Evolutionary conservation across 1,140 invertebrate species (phyloP), one percentile per base, ranked within the genome.

Genomic region (Chironomus tepperi): DNA sequence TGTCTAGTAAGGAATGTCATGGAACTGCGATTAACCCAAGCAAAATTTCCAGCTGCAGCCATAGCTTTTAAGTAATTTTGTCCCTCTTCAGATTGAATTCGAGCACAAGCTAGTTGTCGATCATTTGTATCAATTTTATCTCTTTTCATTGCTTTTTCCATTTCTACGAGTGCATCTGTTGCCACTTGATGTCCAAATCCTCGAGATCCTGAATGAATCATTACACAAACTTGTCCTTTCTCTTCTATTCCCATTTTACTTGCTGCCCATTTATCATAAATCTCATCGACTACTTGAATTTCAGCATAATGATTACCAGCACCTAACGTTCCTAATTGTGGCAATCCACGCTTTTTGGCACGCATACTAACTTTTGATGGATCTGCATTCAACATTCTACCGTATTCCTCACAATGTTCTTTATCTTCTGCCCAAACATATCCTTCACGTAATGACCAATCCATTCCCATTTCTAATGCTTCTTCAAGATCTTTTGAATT

Each of bases 341-440:
- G 98, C 64, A 99, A 84, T n/a, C 98, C 98, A 76, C 98, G 88
- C 85, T 99, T 99, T 83, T 99, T 99, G 1, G 98, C 98, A 78
- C 97, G 87, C 82, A 92, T 89, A 78, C 93, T 95, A 9, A 97
- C 97, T 90, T 98, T 99, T 2, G 93, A 92, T 12, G 98, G 96
- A 88, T 99, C 98, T 42, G 98, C 98, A 85, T 97, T 98, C 12
- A 99, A 85, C 98, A 99, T 99, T 79, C 98, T 87, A 0, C 98
- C 98, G 88, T 99, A 98, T 81, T 99, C 97, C 83, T 99, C 97
- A 85, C 98, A 99, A 83, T 99, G 97, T 83, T 99, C 98, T 83
- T 99, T 99, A 83, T 99, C 98, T 85, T 99, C 98, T 24, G 97
- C 96, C 98, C 98, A 99, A 70, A 97, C 93, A 83, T 99, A 99